A percentile compares a stretch with the other conserved stretches of the same genome.
These are phyloP conservation scores for Catostomus latipinnis DNA, from an alignment of 2,797 vertebrate species.

Conservation along the genomic window DNA sequence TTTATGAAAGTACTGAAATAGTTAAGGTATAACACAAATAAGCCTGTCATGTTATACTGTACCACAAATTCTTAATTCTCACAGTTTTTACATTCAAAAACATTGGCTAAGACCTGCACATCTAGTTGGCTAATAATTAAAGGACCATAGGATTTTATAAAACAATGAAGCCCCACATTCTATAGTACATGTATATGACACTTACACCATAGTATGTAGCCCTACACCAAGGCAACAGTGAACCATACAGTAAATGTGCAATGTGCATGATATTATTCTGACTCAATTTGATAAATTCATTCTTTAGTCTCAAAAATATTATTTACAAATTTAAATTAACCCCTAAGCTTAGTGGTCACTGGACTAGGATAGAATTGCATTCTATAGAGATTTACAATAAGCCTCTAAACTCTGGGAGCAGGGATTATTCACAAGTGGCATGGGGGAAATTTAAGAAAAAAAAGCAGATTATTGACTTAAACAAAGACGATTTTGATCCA, in stretches of 20 bases:
- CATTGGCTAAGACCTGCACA: slow-evolving; percentile 57
- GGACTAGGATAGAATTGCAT: slow-evolving; percentile 63
- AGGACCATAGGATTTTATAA: slow-evolving; percentile 47
- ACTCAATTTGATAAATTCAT: background rate
- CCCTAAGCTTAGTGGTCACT: slow-evolving; percentile 66
- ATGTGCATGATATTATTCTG: background rate
- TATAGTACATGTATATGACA: too few species aligned
- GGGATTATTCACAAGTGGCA: slow-evolving; percentile 4
- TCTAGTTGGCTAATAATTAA: slow-evolving; percentile 53
- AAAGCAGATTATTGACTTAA: slow-evolving; percentile 10
- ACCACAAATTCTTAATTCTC: slow-evolving; percentile 31
- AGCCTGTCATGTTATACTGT: slow-evolving; percentile 2
- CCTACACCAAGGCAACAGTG: too few species aligned
- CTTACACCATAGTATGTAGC: too few species aligned
- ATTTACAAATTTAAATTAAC: background rate
- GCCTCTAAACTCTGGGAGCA: slow-evolving; percentile 31
- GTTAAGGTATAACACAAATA: background rate
- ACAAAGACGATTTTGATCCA: background rate
- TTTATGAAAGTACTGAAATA: background rate
- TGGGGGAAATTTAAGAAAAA: background rate
- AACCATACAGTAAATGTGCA: background rate
- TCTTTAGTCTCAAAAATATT: background rate
- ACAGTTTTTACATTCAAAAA: slow-evolving; percentile 62
- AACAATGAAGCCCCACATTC: background rate
- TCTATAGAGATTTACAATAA: slow-evolving; percentile 66